Evolutionary conservation across 2,888 invertebrate genomes (phyloP), one percentile per base, ranked within the genome.

Genomic region (Serrognathus titanus): DNA sequence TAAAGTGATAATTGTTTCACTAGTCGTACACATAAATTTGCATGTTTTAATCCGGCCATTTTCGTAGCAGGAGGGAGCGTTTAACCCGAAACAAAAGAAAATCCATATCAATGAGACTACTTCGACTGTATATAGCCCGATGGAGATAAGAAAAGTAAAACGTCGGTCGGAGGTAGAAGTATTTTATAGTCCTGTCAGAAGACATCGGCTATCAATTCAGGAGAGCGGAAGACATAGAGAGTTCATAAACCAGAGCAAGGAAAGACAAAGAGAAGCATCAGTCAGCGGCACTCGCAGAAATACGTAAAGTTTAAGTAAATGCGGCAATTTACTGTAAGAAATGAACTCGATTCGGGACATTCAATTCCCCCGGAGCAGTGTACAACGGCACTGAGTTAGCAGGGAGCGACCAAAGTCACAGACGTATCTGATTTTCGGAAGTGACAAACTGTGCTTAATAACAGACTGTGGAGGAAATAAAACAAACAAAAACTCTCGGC

Each of bases 201-300:
- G 66, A 64, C 68, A 66, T 69, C 64, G 66, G 66, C 72, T 69
- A 72, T 73, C 71, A 71, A 72, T 72, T 65, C 41, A 49, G 52
- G 63, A 63, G 63, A 68, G 62, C 62, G 69, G 65, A 68, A 69
- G 67, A 67, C 66, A 66, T 62, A 63, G 68, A 63, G 66, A 61
- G 66, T 68, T 67, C 68, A 69, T 68, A 69, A 69, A 66, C 64
- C 62, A 63, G 60, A 58, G 60, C 61, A 60, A 54, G 55, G 58
- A 64, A 61, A 69, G 69, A 69, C 66, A 71, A 71, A 70, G 69
- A 61, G 66, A 64, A 64, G 65, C 68, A 71, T 69, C 67, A 69
- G 70, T 71, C 69, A 68, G 67, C 63, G 66, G 67, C 53, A 55
- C 58, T 68, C 64, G 64, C 63, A 58, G 62, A 66, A 65, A 66